These are phyloP conservation scores for Marcusenius ussheri DNA, from an alignment of 2,113 vertebrate species.

Conservation along the genomic window DNA sequence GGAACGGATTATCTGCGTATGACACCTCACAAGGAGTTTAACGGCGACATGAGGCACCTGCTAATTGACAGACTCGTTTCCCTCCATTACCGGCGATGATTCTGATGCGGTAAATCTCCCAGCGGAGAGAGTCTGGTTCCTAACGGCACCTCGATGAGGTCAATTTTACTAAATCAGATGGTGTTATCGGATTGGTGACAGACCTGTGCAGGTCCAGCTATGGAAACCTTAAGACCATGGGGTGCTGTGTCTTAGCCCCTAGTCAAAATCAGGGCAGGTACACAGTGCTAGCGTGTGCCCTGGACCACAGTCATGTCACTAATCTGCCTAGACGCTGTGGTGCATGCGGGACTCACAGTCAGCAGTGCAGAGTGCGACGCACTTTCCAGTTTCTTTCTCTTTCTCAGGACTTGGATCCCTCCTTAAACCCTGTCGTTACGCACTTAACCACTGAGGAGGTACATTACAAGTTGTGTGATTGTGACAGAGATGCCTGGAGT, in stretches of 20 bases:
- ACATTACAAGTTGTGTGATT: neutral
- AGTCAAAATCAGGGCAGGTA: neutral
- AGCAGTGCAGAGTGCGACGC: neutral
- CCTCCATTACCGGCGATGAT: neutral
- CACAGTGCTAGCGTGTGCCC: neutral
- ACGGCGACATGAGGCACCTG: neutral
- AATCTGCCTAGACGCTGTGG: neutral
- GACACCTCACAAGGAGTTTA: constrained; percentile 1
- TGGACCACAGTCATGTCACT: neutral
- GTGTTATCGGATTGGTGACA: neutral
- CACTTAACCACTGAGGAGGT: neutral
- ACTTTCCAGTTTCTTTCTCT: neutral
- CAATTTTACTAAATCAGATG: neutral
- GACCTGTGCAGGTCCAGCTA: neutral
- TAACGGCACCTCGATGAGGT: neutral
- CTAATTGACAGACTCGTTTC: constrained; percentile 10
- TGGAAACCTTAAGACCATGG: neutral
- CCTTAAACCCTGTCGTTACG: neutral
- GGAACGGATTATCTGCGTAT: neutral
- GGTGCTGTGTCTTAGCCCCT: neutral
- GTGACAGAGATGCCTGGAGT: neutral
- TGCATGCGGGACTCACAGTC: neutral
- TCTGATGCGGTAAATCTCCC: neutral
- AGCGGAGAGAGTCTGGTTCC: neutral
- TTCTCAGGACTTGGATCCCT: neutral